Percentiles rank a stretch among this genome's conserved stretches.
These are phyloP conservation scores for Kuschelorhynchus macadamiae DNA, from an alignment of 2,888 invertebrate genomes.

Conservation along the genomic window DNA sequence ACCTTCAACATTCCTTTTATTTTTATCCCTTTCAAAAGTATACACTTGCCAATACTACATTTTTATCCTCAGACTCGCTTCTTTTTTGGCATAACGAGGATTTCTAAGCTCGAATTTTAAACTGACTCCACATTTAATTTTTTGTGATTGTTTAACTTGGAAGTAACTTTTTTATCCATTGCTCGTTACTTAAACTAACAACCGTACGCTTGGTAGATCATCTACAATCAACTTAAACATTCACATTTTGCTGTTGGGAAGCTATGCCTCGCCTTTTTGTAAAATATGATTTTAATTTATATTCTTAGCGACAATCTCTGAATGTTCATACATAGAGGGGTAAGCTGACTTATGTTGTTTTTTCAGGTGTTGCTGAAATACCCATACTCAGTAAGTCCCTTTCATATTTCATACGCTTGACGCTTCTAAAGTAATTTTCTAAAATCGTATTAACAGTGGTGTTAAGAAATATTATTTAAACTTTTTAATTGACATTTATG, in stretches of 20 bases:
- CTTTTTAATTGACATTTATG: conserved; percentile 43
- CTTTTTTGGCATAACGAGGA: conserved; percentile 21
- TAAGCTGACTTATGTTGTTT: conserved; percentile 38
- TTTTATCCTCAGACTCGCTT: conserved; percentile 24
- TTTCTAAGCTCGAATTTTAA: conserved; percentile 15
- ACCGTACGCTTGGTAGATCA: conserved; percentile 24
- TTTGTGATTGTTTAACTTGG: conserved; percentile 56
- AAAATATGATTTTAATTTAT: conserved; percentile 30
- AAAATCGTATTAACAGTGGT: conserved; percentile 29
- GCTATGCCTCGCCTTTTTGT: conserved; percentile 42
- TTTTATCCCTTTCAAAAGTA: conserved; percentile 21
- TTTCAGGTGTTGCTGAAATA: conserved; percentile 50
- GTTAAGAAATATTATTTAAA: conserved; percentile 14
- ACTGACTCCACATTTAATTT: conserved; percentile 57
- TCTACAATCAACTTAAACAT: conserved; percentile 32
- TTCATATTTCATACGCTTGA: conserved; percentile 42
- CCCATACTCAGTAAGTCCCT: conserved; percentile 50
- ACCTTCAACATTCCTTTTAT: conserved; percentile 47
- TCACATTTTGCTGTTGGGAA: conserved; percentile 48
- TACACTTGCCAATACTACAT: conserved; percentile 48
- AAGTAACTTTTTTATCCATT: conserved; percentile 27
- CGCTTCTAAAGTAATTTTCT: conserved; percentile 29
- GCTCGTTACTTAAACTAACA: conserved; percentile 36
- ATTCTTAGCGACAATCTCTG: conserved; percentile 24
- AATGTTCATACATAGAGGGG: conserved; percentile 22